A percentile compares a stretch with the other conserved stretches of the same genome.
Evolutionary conservation across 2,888 invertebrate species (phyloP).

Genomic region (Tenthredo livida): DNA sequence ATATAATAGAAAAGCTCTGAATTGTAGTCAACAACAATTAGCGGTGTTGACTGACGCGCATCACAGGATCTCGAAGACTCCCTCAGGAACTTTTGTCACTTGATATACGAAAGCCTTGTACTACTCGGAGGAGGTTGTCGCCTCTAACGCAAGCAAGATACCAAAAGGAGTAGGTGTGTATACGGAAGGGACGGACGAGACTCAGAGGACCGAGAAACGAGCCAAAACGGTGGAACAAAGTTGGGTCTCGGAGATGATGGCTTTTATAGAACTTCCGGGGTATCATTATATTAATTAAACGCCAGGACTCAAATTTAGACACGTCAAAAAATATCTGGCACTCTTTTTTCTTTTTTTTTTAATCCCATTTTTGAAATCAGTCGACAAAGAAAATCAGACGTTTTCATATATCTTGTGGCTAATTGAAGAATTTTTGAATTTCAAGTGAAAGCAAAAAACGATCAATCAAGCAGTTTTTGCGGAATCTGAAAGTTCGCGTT

Average conservation of each 20-base stretch:
- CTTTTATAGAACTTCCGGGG: background rate
- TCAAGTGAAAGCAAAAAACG: too few relatives aligned
- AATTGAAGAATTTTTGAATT: too few relatives aligned
- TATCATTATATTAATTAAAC: constrained; percentile 7
- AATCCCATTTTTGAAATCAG: background rate
- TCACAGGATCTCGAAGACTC: constrained; percentile 3
- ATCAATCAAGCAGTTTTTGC: too few relatives aligned
- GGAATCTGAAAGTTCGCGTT: too few relatives aligned
- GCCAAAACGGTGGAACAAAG: constrained; percentile 17
- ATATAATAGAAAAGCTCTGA: background rate
- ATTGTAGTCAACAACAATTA: constrained; percentile 22
- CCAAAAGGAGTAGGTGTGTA: background rate
- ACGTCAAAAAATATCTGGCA: background rate
- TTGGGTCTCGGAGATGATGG: constrained; percentile 13
- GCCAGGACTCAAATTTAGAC: background rate
- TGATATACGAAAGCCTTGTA: constrained; percentile 13
- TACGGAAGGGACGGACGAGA: background rate
- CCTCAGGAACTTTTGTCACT: constrained; percentile 27
- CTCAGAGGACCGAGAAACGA: constrained; percentile 18
- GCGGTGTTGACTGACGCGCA: constrained; percentile 1
- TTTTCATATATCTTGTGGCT: too few relatives aligned
- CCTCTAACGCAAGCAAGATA: background rate
- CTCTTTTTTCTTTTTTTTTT: background rate
- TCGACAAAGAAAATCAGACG: too few relatives aligned
- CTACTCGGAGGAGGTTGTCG: background rate